Conservation (phyloP, 2,113 vertebrate genomes). For the Pterocles orientalis region DNA sequence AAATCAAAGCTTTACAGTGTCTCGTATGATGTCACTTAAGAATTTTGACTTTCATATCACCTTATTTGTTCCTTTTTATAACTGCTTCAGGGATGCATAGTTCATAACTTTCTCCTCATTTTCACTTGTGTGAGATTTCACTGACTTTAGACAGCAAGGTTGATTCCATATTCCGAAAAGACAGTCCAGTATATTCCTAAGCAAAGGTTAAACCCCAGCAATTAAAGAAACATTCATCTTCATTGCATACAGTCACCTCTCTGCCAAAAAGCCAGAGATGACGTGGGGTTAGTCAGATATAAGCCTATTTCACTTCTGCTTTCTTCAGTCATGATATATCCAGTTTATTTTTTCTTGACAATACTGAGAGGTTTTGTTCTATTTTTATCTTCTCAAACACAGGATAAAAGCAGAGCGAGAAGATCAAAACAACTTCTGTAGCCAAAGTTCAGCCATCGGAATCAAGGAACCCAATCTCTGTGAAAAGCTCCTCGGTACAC, state of each 20-base stretch:
- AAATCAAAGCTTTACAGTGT: neutral
- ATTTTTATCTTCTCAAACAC: neutral
- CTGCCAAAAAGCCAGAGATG: neutral
- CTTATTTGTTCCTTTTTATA: neutral
- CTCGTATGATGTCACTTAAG: neutral
- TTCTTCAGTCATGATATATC: neutral
- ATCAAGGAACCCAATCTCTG: neutral
- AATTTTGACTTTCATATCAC: neutral
- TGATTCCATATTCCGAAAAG: neutral
- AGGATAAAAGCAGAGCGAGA: constrained; percentile 5
- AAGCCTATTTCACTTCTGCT: neutral
- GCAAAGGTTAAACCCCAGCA: neutral
- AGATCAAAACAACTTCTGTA: constrained; percentile 4
- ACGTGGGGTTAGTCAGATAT: neutral
- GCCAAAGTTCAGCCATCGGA: neutral
- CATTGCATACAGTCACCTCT: neutral
- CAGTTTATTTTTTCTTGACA: neutral
- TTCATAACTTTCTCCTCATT: neutral
- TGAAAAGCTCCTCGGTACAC: neutral
- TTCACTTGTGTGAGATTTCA: neutral
- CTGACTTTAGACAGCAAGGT: neutral
- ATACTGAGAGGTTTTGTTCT: neutral
- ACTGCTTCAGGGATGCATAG: neutral
- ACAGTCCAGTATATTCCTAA: neutral
- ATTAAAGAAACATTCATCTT: neutral